These are phyloP conservation scores for Nasonia oneida DNA, from an alignment of 2,888 invertebrate species.

Conservation along the genomic window DNA sequence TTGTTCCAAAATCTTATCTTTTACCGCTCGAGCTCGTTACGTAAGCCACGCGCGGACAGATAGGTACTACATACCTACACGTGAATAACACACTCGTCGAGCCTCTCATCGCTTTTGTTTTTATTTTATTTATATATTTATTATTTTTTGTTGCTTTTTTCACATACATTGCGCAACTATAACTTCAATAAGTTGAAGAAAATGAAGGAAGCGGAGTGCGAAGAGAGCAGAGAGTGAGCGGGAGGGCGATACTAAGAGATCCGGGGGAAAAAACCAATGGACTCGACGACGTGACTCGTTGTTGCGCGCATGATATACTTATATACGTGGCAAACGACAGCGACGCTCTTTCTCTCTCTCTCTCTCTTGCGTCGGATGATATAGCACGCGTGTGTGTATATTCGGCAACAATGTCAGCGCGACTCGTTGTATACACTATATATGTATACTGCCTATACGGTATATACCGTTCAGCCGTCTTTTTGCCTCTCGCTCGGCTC, in stretches of 20 bases:
- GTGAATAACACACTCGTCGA: not conserved
- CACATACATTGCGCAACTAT: not conserved
- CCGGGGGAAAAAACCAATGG: constrained; percentile 6
- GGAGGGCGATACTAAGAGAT: not conserved
- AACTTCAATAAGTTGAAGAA: not conserved
- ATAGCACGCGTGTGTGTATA: not conserved
- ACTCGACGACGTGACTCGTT: not conserved
- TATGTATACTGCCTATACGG: not conserved
- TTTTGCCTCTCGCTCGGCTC: not conserved
- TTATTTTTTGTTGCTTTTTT: not conserved
- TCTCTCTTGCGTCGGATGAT: not conserved
- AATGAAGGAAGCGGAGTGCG: not conserved
- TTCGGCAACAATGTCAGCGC: constrained; percentile 14
- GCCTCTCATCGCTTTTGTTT: not conserved
- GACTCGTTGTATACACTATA: not conserved
- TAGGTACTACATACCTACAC: not conserved
- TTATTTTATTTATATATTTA: not conserved
- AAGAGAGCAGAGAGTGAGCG: not conserved
- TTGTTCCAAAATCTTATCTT: constrained; percentile 2
- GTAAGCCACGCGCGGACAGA: not conserved
- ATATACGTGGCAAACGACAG: not conserved
- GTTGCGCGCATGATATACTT: not conserved
- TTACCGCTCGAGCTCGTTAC: not conserved
- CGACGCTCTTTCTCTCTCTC: no score
- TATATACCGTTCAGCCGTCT: constrained; percentile 9